Conservation (phyloP, 1,140 invertebrate genomes). For the Berghia stephanieae region DNA sequence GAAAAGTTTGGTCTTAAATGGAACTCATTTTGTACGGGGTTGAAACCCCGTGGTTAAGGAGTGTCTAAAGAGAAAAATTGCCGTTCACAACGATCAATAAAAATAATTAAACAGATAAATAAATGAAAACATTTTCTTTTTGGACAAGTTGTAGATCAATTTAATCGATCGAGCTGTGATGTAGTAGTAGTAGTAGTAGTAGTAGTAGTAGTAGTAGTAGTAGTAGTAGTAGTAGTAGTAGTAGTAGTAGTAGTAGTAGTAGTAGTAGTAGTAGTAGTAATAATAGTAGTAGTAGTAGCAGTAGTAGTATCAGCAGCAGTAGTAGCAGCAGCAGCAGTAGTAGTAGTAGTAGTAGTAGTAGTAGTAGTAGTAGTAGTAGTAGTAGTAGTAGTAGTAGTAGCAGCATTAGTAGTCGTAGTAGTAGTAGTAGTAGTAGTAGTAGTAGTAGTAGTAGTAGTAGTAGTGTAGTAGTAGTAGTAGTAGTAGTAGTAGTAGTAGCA, state of each 20-base stretch:
- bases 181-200: slow-evolving; percentile 2
- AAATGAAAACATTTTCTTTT: too few species aligned
- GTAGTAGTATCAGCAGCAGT: too few species aligned
- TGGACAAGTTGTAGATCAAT: too few species aligned
- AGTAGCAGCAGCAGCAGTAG: slow-evolving; percentile 1
- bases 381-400: slow-evolving; percentile 2
- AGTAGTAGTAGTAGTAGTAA: slow-evolving; percentile 2
- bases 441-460: too few species aligned
- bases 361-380: slow-evolving; percentile 2
- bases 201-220: slow-evolving; percentile 2
- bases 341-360: slow-evolving; percentile 2
- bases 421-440: too few species aligned
- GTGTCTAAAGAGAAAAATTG: too few species aligned
- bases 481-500: background rate
- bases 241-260: slow-evolving; percentile 2
- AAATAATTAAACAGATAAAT: too few species aligned
- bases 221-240: slow-evolving; percentile 2
- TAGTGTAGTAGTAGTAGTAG: background rate
- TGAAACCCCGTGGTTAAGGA: too few species aligned
- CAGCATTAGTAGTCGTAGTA: too few species aligned
- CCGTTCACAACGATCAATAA: too few species aligned
- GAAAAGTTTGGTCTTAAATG: too few species aligned
- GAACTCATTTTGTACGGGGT: too few species aligned
- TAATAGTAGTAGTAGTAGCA: slow-evolving; percentile 3
- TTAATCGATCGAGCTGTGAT: background rate